Base-by-base conservation (phyloP, 2,888 invertebrate species). In the Philopedon plagiatum region DNA sequence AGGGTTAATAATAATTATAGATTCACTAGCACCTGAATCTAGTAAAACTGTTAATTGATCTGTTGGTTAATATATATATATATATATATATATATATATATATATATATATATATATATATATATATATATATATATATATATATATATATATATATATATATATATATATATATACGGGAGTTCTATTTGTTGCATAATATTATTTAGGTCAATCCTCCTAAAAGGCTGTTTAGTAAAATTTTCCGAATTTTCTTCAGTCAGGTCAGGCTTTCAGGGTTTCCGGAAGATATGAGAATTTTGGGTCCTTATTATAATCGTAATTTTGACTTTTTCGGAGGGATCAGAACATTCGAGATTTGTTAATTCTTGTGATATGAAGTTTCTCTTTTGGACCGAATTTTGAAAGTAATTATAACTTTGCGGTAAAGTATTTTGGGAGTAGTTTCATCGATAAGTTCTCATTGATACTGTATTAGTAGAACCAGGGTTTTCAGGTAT, bases 141-240 rank as follows among this genome's bases (percentile, higher is more conserved):
- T n/a, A n/a, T n/a, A n/a, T n/a, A n/a, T n/a, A n/a, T n/a, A n/a
- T n/a, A n/a, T n/a, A n/a, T n/a, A n/a, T n/a, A n/a, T n/a, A n/a
- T n/a, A n/a, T n/a, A n/a, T n/a, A n/a, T n/a, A n/a, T 51, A 51
- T 5, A 51, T 19, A 19, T 51, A 51, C 2, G 8, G 8, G 2
- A 51, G 21, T 51, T 51, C 51, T 26, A 51, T 64, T 63, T 63
- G 15, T 63, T 26, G 63, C 1, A 56, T 44, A 7, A 64, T 58
- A 49, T 70, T 64, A 19, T 63, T 64, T 64, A 70, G 19, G 58
- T 70, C 15, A 41, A 64, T 32, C 13, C 41, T 11, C 26, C 5
- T 21, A 5, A 13, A 44, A 58, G 49, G 58, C 26, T 32, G 39
- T 15, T 19, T 8, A 1, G 13, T 56, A 70, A 70, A 64, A 70